Base-by-base conservation (phyloP, 2,113 vertebrate genomes). In the Sula dactylatra region DNA sequence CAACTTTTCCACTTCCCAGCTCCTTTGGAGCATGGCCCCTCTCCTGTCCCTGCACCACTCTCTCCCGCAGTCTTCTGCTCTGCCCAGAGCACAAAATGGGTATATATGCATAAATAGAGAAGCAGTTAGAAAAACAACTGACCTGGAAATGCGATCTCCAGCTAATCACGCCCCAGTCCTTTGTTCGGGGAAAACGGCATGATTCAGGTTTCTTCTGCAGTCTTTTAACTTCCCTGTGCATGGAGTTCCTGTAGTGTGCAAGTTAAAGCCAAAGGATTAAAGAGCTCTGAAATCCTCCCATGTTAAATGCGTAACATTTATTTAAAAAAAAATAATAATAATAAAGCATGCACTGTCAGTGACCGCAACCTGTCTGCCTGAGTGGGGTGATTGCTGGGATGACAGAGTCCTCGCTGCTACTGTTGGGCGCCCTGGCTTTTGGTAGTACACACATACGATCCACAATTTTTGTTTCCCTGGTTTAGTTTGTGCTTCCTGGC, bases 391-490 rank as follows among this genome's bases (percentile, higher is more conserved):
- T 40, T 8, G 61, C 69, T 24, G 25, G 18, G 42, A 8, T 2
- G 4, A 55, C 42, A 7, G 47, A 56, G 74, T 13, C 6, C 40
- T 69, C 0, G 3, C 36, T 62, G 34, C 34, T 81, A 18, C 47
- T 54, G 7, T 15, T 82, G 50, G 16, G 14, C 65, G 64, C 21
- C 44, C 9, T 34, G 56, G 38, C 67, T n/a, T 65, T 42, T 45
- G 22, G 7, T 67, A 22, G 7, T 71, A 22, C 67, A 13, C 1
- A 25, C 0, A 0, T 38, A 11, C 25, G 38, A 7, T 32, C 61
- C 24, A 4, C 1, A 0, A 9, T 16, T 67, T 47, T 32, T 70
- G 16, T 45, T 70, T 36, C 14, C 14, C 20, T 0, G 0, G 5
- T 36, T 34, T 44, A 31, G 31, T 52, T 55, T 26, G 38, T 82